These are phyloP conservation scores for Brachyhypopomus gauderio DNA, from an alignment of 2,113 vertebrate genomes.

Conservation along the genomic window DNA sequence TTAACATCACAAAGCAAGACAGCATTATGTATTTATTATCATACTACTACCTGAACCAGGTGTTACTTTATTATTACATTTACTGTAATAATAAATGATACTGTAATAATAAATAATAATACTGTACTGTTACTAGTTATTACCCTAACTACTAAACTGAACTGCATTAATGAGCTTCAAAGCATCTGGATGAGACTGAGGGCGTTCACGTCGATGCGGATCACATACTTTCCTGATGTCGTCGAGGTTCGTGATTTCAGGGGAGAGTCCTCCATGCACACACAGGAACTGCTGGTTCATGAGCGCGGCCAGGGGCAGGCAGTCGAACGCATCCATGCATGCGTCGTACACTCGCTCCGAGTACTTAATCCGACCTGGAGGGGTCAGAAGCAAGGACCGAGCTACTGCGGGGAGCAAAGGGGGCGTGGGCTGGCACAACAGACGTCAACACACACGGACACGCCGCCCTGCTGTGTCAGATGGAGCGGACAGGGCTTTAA, in stretches of 20 bases:
- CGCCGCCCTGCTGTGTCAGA: constrained; percentile 48
- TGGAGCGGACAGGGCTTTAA: constrained; percentile 51
- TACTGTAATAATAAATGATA: no score
- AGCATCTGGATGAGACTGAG: background rate
- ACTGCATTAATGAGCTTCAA: constrained; percentile 1
- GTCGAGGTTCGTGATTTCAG: constrained; percentile 97
- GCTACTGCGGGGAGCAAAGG: constrained; percentile 8
- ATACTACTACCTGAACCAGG: background rate
- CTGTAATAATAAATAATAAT: no score
- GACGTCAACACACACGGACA: constrained; percentile 45
- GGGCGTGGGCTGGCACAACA: constrained; percentile 2
- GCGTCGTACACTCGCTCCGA: constrained; percentile 96
- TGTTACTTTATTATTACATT: background rate
- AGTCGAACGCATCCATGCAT: constrained; percentile 99
- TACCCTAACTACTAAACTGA: background rate
- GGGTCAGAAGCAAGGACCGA: constrained; percentile 10
- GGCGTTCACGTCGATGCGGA: background rate
- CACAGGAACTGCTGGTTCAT: constrained; percentile 99
- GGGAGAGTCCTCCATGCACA: constrained; percentile 96
- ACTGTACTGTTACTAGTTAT: no score
- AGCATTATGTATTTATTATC: background rate
- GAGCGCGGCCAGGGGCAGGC: constrained; percentile 96
- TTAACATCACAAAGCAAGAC: background rate
- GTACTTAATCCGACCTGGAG: constrained; percentile 99
- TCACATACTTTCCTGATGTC: constrained; percentile 98